Conservation (phyloP, 1,140 invertebrate species). For the Ooceraea biroi region DNA sequence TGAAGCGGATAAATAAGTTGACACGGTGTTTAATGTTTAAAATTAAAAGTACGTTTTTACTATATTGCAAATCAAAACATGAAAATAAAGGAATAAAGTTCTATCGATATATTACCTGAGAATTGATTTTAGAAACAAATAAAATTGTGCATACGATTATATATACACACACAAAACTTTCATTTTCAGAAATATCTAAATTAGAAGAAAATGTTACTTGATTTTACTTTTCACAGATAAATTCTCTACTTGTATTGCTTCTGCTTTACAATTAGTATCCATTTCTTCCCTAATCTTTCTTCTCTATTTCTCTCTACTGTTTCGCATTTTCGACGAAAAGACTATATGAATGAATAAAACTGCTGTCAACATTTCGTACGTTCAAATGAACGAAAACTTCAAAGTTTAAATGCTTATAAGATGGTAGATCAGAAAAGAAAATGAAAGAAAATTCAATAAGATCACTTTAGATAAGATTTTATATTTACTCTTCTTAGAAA, state of each 20-base stretch:
- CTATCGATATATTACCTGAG: no score
- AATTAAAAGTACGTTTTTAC: no score
- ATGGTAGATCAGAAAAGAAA: no score
- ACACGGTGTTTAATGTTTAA: no score
- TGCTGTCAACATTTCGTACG: neutral
- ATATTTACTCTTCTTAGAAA: no score
- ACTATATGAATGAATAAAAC: neutral
- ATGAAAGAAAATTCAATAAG: no score
- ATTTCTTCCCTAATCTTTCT: neutral
- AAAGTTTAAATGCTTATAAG: neutral
- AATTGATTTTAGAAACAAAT: no score
- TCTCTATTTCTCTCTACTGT: conserved; percentile 33
- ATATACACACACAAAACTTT: neutral
- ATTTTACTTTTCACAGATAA: conserved; percentile 5
- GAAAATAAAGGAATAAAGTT: no score
- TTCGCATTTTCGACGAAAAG: conserved; percentile 62
- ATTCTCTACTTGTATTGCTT: neutral
- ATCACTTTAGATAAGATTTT: no score
- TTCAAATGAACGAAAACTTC: neutral
- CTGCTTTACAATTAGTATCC: neutral
- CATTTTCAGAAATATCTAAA: neutral
- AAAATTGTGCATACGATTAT: neutral
- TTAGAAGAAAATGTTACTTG: neutral
- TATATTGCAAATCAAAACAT: no score
- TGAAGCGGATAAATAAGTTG: no score